Percentiles rank a stretch among this genome's conserved stretches.
These are phyloP conservation scores for Lycia hirtaria DNA, from an alignment of 2,888 invertebrate genomes.

Conservation along the genomic window DNA sequence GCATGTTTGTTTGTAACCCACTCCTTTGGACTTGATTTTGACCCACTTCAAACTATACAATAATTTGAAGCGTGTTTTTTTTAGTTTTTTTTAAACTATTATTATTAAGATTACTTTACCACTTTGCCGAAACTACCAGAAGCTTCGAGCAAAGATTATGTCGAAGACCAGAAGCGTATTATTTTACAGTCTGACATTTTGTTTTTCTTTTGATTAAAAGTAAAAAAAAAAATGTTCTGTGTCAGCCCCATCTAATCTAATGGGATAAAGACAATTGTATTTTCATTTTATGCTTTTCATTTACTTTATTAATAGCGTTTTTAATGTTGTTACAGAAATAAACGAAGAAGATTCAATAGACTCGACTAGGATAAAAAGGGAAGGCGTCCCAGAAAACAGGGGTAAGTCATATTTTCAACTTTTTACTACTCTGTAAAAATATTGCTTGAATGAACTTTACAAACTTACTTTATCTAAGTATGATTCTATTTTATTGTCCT, in stretches of 20 bases:
- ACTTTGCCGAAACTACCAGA: no score
- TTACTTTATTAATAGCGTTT: neutral
- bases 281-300: neutral
- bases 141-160: no score
- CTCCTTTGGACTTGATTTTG: no score
- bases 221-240: neutral
- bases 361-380: constrained; percentile 78
- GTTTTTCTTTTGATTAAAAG: neutral
- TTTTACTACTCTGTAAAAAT: constrained; percentile 48
- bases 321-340: constrained; percentile 72
- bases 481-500: constrained; percentile 21
- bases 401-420: constrained; percentile 60
- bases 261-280: no score
- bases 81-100: no score
- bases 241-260: no score
- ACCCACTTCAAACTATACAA: no score
- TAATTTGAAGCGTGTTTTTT: no score
- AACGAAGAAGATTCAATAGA: constrained; percentile 72
- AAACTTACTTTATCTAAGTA: constrained; percentile 11
- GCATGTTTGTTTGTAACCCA: no score
- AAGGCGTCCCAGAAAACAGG: constrained; percentile 81
- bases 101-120: no score
- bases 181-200: no score
- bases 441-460: constrained; percentile 48
- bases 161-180: no score